phyloP scores from a whole-genome alignment of 1,140 invertebrate species.

The Pollicipes pollicipes region DNA sequence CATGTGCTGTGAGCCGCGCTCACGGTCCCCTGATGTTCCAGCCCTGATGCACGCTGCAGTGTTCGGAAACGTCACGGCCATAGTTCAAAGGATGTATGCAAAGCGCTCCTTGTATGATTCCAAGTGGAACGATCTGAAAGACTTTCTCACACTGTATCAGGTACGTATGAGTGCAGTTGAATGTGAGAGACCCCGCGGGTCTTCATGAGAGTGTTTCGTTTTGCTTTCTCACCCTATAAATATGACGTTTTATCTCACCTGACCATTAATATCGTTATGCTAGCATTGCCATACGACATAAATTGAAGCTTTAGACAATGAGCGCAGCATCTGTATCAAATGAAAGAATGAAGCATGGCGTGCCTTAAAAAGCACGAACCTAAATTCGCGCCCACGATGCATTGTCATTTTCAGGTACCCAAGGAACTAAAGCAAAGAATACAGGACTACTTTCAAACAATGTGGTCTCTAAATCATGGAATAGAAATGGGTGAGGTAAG shows the following conservation, averaged over 20 bases:
- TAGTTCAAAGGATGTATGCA: conserved; percentile 96
- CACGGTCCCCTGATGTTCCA: conserved; percentile 25
- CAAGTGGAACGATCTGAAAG: conserved; percentile 88
- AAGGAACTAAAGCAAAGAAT: conserved; percentile 89
- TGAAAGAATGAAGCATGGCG: too few relatives aligned
- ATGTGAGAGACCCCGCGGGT: too few relatives aligned
- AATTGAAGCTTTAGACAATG: too few relatives aligned
- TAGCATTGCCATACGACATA: too few relatives aligned
- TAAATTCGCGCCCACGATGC: too few relatives aligned
- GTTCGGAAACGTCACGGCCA: conserved; percentile 98
- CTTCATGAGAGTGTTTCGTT: too few relatives aligned
- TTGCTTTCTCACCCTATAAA: too few relatives aligned
- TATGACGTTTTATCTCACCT: too few relatives aligned
- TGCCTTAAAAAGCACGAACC: too few relatives aligned
- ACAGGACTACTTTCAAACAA: conserved; percentile 97
- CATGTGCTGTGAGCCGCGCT: too few relatives aligned
- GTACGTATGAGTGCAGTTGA: not conserved
- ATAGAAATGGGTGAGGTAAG: conserved; percentile 89
- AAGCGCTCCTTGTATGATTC: conserved; percentile 88
- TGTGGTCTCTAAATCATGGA: conserved; percentile 95
- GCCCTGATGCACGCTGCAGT: conserved; percentile 97
- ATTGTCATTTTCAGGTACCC: conserved; percentile 40
- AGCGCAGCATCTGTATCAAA: too few relatives aligned
- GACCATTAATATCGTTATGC: too few relatives aligned
- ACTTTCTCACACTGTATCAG: conserved; percentile 88